phyloP scores from a whole-genome alignment of 2,797 vertebrate genomes.

The Rhadinocentrus ornatus region DNA sequence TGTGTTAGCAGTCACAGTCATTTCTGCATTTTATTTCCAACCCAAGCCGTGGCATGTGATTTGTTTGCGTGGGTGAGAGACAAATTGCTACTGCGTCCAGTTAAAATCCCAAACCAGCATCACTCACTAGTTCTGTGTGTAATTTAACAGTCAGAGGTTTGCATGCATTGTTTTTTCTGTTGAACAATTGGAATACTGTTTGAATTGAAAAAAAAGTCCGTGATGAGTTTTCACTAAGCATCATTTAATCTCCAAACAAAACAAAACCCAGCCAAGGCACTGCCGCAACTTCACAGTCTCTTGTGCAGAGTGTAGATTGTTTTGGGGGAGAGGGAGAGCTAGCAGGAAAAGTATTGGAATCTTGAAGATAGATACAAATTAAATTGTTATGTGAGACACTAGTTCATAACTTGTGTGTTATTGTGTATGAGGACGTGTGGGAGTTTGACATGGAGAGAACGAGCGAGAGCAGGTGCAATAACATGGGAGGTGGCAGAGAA shows the following conservation, averaged over 20 bases:
- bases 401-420: constrained; percentile 14
- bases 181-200: constrained; percentile 26
- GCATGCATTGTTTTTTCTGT: neutral
- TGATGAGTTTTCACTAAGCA: constrained; percentile 24
- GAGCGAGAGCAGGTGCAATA: constrained; percentile 78
- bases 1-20: constrained; percentile 32
- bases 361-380: constrained; percentile 41
- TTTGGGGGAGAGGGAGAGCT: neutral
- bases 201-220: constrained; percentile 12
- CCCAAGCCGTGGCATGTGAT: constrained; percentile 54
- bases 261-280: constrained; percentile 22
- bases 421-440: constrained; percentile 32
- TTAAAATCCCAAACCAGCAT: constrained; percentile 36
- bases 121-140: constrained; percentile 32
- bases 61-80: constrained; percentile 53
- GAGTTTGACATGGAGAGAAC: constrained; percentile 44
- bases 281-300: constrained; percentile 24
- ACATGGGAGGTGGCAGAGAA: constrained; percentile 64
- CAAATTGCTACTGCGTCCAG: constrained; percentile 49
- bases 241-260: constrained; percentile 39
- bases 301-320: constrained; percentile 19
- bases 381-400: constrained; percentile 13
- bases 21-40: constrained; percentile 47
- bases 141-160: constrained; percentile 39
- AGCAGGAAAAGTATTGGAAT: constrained; percentile 27